Percentiles rank a stretch among this genome's conserved stretches.
Conservation (phyloP, 2,797 vertebrate genomes). For the Bothrops alternatus region DNA sequence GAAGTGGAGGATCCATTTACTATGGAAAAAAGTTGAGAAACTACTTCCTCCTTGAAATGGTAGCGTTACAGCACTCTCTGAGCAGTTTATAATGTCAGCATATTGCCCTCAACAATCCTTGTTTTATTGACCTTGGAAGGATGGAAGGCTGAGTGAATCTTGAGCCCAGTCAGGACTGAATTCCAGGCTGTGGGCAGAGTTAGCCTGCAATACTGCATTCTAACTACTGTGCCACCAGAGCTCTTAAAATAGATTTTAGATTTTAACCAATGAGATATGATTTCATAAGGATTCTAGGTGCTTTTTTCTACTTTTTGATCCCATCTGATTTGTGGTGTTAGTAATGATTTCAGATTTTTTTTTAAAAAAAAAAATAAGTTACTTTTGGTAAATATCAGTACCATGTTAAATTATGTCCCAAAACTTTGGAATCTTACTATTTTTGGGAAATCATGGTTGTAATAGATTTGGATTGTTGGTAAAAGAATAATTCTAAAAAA, state of each 20-base stretch:
- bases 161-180: too few species aligned
- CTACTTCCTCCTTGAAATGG: background rate
- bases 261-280: too few species aligned
- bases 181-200: too few species aligned
- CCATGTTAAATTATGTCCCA: too few species aligned
- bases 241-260: too few species aligned
- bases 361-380: background rate
- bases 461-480: background rate
- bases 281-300: background rate
- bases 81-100: too few species aligned
- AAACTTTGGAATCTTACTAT: background rate
- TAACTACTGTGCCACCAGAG: too few species aligned
- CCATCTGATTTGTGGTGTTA: conserved; percentile 9
- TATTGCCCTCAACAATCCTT: too few species aligned
- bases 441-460: background rate
- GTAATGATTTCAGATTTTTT: background rate
- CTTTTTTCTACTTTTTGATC: conserved; percentile 24
- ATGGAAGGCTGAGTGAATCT: too few species aligned
- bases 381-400: background rate
- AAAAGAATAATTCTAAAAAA: background rate
- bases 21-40: background rate
- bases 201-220: too few species aligned
- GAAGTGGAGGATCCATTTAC: background rate
- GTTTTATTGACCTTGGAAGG: too few species aligned
- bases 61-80: background rate